These are phyloP conservation scores for Pteropus rufus DNA, from an alignment of 2,797 vertebrate species.

Conservation along the genomic window DNA sequence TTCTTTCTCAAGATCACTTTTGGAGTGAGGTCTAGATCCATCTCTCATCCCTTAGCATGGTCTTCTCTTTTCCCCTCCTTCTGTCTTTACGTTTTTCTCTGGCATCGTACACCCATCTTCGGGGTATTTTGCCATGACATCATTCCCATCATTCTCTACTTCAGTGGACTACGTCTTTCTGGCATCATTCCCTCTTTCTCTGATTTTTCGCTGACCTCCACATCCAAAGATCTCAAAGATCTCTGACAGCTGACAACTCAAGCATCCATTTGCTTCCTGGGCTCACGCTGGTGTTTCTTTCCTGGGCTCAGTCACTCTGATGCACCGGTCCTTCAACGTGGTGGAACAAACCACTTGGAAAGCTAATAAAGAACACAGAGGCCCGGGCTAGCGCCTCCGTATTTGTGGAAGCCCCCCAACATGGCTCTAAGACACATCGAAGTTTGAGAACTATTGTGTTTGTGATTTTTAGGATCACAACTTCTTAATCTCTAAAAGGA, in stretches of 20 bases:
- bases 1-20: not conserved
- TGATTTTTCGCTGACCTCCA: not conserved
- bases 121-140: not conserved
- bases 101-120: not conserved
- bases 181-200: not conserved
- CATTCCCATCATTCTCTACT: not conserved
- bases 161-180: not conserved
- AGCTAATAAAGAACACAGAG: not conserved
- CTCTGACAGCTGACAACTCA: not conserved
- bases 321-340: not conserved
- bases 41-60: too few relatives aligned
- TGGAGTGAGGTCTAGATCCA: not conserved
- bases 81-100: not conserved
- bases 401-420: too few relatives aligned
- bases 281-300: not conserved
- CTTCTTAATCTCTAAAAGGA: not conserved
- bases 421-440: not conserved
- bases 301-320: accelerated
- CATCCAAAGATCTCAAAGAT: not conserved
- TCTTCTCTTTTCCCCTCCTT: not conserved
- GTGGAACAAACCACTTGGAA: not conserved
- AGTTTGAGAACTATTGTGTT: not conserved
- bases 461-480: not conserved
- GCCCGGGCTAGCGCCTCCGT: not conserved
- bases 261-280: not conserved